phyloP scores from a whole-genome alignment of 2,113 vertebrate genomes.

The Todiramphus chloris region DNA sequence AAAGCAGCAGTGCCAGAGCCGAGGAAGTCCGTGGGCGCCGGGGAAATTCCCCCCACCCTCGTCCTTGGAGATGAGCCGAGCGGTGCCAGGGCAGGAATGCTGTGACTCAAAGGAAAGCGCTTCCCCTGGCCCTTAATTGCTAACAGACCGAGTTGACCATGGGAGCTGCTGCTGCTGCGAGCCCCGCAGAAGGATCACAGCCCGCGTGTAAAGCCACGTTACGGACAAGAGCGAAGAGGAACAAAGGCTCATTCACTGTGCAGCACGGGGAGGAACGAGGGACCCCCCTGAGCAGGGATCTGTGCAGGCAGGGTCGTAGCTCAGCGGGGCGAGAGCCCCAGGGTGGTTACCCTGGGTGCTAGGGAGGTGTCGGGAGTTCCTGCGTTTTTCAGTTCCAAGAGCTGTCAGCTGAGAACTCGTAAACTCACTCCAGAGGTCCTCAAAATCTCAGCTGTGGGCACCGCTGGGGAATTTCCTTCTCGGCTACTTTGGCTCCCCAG shows the following conservation, averaged over 20 bases:
- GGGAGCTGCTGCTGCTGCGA: neutral
- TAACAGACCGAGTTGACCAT: neutral
- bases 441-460: neutral
- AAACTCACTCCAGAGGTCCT: neutral
- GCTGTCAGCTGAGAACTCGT: neutral
- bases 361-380: neutral
- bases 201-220: accelerated
- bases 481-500: neutral
- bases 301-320: neutral
- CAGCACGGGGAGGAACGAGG: neutral
- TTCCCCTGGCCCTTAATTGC: neutral
- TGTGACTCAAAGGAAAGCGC: neutral
- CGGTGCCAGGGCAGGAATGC: neutral
- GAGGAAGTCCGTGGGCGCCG: neutral
- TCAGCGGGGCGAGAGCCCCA: accelerated
- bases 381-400: accelerated
- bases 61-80: neutral
- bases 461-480: neutral
- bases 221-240: neutral
- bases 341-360: accelerated
- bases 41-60: neutral
- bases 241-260: accelerated
- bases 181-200: accelerated
- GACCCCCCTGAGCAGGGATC: neutral
- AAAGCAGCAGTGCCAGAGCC: accelerated